Conservation (phyloP, 2,797 vertebrate genomes). For the Rhincodon typus region DNA sequence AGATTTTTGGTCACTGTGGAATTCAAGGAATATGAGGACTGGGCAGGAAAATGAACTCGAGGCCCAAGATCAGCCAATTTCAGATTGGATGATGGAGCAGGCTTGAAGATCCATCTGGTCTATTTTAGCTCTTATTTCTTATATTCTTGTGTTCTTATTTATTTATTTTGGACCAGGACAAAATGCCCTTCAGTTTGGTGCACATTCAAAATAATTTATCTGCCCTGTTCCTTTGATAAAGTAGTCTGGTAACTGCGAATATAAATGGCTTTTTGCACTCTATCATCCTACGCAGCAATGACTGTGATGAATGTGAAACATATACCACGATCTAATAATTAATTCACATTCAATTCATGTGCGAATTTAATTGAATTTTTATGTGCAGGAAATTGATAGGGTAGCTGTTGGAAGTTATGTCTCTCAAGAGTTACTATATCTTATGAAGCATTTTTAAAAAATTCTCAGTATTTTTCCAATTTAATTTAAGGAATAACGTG, state of each 20-base stretch:
- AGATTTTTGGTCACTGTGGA: background rate
- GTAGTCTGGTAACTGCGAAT: background rate
- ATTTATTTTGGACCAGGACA: background rate
- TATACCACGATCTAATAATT: background rate
- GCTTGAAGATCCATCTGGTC: background rate
- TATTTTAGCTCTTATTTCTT: background rate
- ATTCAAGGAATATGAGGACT: too few species aligned
- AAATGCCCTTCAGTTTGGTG: background rate
- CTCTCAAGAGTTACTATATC: background rate
- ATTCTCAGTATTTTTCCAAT: background rate
- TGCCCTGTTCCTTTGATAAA: background rate
- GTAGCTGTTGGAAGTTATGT: background rate
- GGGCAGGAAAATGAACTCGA: too few species aligned
- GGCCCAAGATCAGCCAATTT: background rate
- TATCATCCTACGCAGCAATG: background rate
- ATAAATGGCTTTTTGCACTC: constrained; percentile 15
- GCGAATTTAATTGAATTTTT: constrained; percentile 35
- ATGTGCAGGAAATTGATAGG: constrained; percentile 12
- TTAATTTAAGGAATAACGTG: background rate
- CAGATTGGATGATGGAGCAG: background rate
- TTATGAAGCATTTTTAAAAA: background rate
- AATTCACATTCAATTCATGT: constrained; percentile 28
- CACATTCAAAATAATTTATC: background rate
- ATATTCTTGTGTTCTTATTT: background rate
- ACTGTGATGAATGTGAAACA: background rate